A percentile compares a stretch with the other conserved stretches of the same genome.
Conservation (phyloP, 1,140 invertebrate genomes). For the Pentalonia nigronervosa region DNA sequence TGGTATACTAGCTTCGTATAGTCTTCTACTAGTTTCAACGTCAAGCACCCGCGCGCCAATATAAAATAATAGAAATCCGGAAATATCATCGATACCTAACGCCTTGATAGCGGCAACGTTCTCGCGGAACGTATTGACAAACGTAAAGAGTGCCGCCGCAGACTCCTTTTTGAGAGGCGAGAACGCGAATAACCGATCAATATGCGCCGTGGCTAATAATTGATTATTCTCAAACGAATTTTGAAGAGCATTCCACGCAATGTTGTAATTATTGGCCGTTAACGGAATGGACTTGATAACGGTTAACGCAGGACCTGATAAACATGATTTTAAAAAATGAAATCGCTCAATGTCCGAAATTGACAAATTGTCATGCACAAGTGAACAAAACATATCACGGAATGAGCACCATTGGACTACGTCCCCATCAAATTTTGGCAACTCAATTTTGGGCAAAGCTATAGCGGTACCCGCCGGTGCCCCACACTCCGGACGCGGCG, state of each 20-base stretch:
- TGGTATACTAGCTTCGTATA: not conserved
- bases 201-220: conserved; percentile 4
- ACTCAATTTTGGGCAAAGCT: too few species aligned
- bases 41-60: too few species aligned
- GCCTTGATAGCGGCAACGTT: not conserved
- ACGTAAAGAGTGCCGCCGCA: not conserved
- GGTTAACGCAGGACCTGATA: too few species aligned
- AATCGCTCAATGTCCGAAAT: conserved; percentile 16
- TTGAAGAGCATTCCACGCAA: not conserved
- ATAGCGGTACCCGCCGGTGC: not conserved
- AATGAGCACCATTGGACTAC: conserved; percentile 1
- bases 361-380: not conserved
- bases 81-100: not conserved
- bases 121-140: conserved; percentile 23
- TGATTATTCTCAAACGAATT: conserved; percentile 22
- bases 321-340: conserved; percentile 43
- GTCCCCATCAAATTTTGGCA: conserved; percentile 4
- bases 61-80: too few species aligned
- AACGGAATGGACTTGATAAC: conserved; percentile 5
- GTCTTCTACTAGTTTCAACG: not conserved
- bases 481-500: not conserved
- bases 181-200: not conserved
- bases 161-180: not conserved
- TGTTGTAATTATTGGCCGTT: not conserved
- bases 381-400: not conserved